Evolutionary conservation across 2,113 vertebrate genomes (phyloP).

Genomic region (Sturnus vulgaris): DNA sequence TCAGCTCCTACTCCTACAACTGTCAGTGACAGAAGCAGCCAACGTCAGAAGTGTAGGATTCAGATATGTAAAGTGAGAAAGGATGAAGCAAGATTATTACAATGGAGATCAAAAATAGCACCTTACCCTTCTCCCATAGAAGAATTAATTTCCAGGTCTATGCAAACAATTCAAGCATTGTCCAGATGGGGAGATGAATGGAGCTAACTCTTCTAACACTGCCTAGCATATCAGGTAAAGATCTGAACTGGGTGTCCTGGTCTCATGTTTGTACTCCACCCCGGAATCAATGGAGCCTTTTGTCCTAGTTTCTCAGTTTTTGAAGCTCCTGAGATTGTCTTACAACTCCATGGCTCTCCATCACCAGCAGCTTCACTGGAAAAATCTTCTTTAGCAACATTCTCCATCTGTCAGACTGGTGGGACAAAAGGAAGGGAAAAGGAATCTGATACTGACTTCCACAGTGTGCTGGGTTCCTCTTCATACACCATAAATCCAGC

Average conservation of each 20-base stretch:
- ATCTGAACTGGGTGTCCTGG: not conserved
- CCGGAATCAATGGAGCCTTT: not conserved
- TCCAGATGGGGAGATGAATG: not conserved
- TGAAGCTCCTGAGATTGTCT: not conserved
- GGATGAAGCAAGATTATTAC: not conserved
- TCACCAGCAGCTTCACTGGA: not conserved
- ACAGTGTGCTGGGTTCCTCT: not conserved
- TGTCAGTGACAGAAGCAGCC: conserved; percentile 1
- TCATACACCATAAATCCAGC: not conserved
- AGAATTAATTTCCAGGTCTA: not conserved
- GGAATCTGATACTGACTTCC: not conserved
- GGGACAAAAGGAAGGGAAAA: not conserved
- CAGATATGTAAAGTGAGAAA: not conserved
- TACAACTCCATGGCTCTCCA: not conserved
- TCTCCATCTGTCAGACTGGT: not conserved
- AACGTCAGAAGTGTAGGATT: not conserved
- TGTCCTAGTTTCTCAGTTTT: not conserved
- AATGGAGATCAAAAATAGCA: not conserved
- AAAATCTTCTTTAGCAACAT: not conserved
- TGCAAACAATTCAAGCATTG: not conserved
- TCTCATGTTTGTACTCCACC: not conserved
- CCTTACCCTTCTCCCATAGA: not conserved
- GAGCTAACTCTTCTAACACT: not conserved
- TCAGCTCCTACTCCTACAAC: not conserved
- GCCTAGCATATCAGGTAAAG: not conserved